Conservation (phyloP, 2,113 vertebrate species). For the Anseranas semipalmata region DNA sequence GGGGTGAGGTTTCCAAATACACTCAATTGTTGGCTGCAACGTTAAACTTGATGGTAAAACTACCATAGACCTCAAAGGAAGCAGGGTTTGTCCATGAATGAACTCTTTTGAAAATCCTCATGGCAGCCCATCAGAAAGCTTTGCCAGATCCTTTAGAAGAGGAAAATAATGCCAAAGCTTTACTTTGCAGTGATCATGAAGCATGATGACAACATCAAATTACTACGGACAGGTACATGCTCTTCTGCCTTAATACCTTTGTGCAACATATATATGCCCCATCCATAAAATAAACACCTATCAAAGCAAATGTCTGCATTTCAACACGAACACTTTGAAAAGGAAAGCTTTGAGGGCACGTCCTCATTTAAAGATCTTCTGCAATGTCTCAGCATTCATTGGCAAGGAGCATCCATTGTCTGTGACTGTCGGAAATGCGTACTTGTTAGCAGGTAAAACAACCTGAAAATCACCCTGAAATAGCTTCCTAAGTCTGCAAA, state of each 20-base stretch:
- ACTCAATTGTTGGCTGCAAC: neutral
- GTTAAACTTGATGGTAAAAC: neutral
- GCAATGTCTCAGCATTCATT: neutral
- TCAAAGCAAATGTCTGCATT: neutral
- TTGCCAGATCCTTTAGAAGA: neutral
- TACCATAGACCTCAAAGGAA: neutral
- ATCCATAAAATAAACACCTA: constrained; percentile 10
- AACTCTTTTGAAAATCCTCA: neutral
- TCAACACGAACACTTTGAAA: neutral
- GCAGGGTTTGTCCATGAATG: neutral
- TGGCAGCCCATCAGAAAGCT: neutral
- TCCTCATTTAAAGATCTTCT: neutral
- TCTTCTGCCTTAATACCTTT: neutral
- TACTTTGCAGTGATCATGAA: neutral
- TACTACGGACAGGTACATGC: neutral
- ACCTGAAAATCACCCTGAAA: neutral
- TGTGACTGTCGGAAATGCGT: neutral
- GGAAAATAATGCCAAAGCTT: neutral
- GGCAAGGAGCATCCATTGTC: neutral
- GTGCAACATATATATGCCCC: neutral
- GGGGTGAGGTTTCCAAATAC: constrained; percentile 11
- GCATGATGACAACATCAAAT: neutral
- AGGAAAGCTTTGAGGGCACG: neutral
- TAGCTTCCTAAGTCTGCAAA: neutral
- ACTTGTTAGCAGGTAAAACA: neutral